A percentile compares a stretch with the other conserved stretches of the same genome.
Evolutionary conservation across 2,113 vertebrate species (phyloP).

Genomic region (Girardinichthys multiradiatus): DNA sequence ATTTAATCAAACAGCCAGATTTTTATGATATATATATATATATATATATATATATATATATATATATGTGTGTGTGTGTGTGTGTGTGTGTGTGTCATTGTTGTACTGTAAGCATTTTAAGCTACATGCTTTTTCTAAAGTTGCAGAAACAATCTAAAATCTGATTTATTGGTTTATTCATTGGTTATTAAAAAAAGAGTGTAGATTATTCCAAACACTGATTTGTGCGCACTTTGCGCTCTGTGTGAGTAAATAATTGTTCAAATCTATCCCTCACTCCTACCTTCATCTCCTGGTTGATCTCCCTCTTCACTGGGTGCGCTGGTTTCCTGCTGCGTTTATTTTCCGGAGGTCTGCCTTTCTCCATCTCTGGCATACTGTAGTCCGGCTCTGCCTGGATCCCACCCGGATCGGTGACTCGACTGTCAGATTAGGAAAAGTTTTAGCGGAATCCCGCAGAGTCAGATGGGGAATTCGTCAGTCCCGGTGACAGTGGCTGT

Average conservation of each 20-base stretch:
- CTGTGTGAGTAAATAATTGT: slow-evolving; percentile 28
- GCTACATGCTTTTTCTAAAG: background rate
- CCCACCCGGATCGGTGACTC: slow-evolving; percentile 58
- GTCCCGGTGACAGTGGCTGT: slow-evolving; percentile 77
- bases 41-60: too few species aligned
- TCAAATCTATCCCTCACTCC: slow-evolving; percentile 16
- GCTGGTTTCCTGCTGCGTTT: slow-evolving; percentile 96
- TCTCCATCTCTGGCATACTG: slow-evolving; percentile 93
- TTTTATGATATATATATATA: background rate
- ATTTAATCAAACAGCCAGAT: slow-evolving; percentile 9
- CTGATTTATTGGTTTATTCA: background rate
- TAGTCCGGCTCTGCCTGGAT: slow-evolving; percentile 81
- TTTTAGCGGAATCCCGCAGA: slow-evolving; percentile 41
- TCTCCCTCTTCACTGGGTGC: slow-evolving; percentile 93
- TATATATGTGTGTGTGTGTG: too few species aligned
- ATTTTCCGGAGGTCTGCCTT: slow-evolving; percentile 95
- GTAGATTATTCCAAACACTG: slow-evolving; percentile 23
- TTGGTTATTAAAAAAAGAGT: background rate
- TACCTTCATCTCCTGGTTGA: slow-evolving; percentile 98
- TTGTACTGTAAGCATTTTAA: background rate
- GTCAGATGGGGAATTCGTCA: slow-evolving; percentile 75
- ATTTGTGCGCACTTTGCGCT: slow-evolving; percentile 45
- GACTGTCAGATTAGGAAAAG: slow-evolving; percentile 31
- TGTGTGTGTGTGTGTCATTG: too few species aligned
- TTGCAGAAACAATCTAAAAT: background rate